Evolutionary conservation across 2,113 vertebrate species (phyloP).

Genomic region (Pseudorhombus dupliciocellatus): DNA sequence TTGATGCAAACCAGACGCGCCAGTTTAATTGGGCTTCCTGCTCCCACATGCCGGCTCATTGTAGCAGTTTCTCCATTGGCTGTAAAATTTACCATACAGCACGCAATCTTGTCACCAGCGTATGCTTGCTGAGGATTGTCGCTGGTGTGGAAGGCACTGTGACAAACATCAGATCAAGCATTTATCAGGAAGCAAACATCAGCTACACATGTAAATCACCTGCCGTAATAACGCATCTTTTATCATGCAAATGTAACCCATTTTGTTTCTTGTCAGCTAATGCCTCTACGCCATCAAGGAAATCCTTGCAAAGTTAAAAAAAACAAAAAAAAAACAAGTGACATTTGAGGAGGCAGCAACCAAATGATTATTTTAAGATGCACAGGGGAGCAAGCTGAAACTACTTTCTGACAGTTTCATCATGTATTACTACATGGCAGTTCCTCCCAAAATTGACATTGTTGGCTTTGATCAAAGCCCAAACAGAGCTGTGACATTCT

Average conservation of each 20-base stretch:
- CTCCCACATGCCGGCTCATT: background rate
- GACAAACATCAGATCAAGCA: slow-evolving; percentile 56
- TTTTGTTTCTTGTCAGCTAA: slow-evolving; percentile 68
- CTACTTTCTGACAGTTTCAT: slow-evolving; percentile 85
- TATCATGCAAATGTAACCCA: slow-evolving; percentile 62
- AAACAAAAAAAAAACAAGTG: slow-evolving; percentile 26
- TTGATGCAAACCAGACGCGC: slow-evolving; percentile 17
- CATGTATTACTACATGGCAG: slow-evolving; percentile 78
- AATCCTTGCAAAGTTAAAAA: slow-evolving; percentile 37
- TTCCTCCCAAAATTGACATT: slow-evolving; percentile 81
- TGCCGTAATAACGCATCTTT: slow-evolving; percentile 52
- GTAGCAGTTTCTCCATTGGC: slow-evolving; percentile 5
- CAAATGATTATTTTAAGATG: slow-evolving; percentile 81
- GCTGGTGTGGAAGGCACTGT: slow-evolving; percentile 13
- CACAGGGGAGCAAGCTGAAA: slow-evolving; percentile 69
- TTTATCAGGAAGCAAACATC: slow-evolving; percentile 57
- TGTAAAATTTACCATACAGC: slow-evolving; percentile 28
- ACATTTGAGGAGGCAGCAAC: slow-evolving; percentile 66
- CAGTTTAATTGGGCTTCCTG: slow-evolving; percentile 35
- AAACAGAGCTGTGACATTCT: slow-evolving; percentile 76
- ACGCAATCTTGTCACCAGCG: slow-evolving; percentile 9
- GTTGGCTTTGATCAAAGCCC: slow-evolving; percentile 83
- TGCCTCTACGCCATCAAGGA: slow-evolving; percentile 63
- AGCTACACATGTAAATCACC: slow-evolving; percentile 66
- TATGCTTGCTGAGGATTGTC: slow-evolving; percentile 12